Evolutionary conservation across 2,113 vertebrate genomes (phyloP), one percentile per base, ranked within the genome.

Genomic region (Asarcornis scutulata): DNA sequence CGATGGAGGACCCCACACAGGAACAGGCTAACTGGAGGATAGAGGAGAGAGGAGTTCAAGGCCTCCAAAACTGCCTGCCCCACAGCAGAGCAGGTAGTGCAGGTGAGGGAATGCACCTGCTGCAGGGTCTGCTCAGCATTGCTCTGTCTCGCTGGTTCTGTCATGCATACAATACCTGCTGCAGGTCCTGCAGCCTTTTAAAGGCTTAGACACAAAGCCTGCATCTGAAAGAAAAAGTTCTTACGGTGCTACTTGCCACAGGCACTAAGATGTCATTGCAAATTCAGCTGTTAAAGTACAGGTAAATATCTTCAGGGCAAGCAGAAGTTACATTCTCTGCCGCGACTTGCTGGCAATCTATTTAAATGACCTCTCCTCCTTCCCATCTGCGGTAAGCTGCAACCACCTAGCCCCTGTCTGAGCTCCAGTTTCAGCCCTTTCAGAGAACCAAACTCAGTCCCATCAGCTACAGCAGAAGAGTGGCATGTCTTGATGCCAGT

Each of bases 211-310:
- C 34, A 75, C 75, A 86, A 71, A 94, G 67, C 26, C 40, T 22
- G 13, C 9, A 63, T 26, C 46, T 48, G 68, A 91, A 86, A 77
- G 50, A 52, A 92, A 52, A 73, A 11, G 59, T 83, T 93, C 63
- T 80, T 83, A 58, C 4, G 38, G 73, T 3, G 1, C 60, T 27
- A 44, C 25, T 36, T 86, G 83, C 79, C 73, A 86, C 64, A 64
- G 83, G 92, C 77, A 72, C 44, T 68, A 86, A 78, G 56, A 83
- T 26, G 64, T 78, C 87, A 83, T 32, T 90, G 76, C 64, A 86
- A 94, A 93, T 81, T 78, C 73, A 91, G 53, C 76, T 74, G 48
- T 64, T 62, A 68, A 17, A 89, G 73, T 91, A 75, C 42, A 86
- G 55, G 74, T 62, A 74, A 80, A 59, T 74, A 92, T 23, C 63